Base-by-base conservation (phyloP, 1,140 invertebrate genomes). In the Leptopilina clavipes region DNA sequence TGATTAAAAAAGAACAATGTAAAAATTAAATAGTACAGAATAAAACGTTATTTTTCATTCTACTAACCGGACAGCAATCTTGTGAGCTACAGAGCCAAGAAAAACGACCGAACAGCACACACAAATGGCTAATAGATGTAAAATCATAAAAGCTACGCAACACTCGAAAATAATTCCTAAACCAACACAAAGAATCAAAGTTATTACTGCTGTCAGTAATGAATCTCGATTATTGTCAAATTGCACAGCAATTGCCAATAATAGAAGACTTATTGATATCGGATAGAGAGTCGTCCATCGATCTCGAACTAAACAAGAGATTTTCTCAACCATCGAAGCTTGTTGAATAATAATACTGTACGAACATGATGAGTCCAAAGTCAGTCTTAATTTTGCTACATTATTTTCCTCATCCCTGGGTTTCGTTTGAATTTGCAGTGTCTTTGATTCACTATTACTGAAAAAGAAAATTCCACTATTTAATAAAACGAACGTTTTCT, bases 81-180 rank as follows among this genome's bases (percentile, higher is more conserved):
- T 92, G 79, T 93, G 91, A 37, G 91, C 89, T 2, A 93, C 88
- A 19, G 92, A 92, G 76, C 93, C 93, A 59, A 91, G 91, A 74
- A 92, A 91, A 75, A 93, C 86, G 25, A 93, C 85, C 3, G 89
- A 88, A 65, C 88, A 85, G 73, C 91, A 91, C 52, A 90, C 85
- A 14, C 81, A 81, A 44, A 92, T 72, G 3, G 89, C 88, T 52
- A 92, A 83, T 17, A 92, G 45, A 82, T 91, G 90, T 11, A 92
- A 85, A 18, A 92, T 78, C 40, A 90, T 90, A 18, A 92, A 84
- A 76, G 91, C 90, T 11, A 91, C 88, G 37, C 88, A 82, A 71
- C 71, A 82, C 83, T 91, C 90, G 0, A 88, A 44, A 25, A 78
- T 70, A 45, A 88, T 31, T 22, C 81, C 79, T 25, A 86, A 81